Evolutionary conservation across 2,888 invertebrate species (phyloP), one percentile per base, ranked within the genome.

Genomic region (Lacanobia oleracea): DNA sequence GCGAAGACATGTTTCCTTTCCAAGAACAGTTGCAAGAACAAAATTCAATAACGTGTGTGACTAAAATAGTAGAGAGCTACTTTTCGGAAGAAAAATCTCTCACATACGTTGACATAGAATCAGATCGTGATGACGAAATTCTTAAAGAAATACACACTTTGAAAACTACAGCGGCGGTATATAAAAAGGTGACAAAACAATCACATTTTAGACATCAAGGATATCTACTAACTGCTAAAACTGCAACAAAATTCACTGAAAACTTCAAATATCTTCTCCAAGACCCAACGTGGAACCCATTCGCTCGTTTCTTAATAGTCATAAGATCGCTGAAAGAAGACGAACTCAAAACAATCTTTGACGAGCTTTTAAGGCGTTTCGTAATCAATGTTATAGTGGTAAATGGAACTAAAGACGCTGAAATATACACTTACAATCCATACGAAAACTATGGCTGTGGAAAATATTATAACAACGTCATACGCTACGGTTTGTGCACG

Each of bases 361-460:
- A 91, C 23, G 67, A 79, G 33, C 77, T 93, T 10, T 69, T 93
- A 4, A 62, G 73, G 12, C 18, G 74, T 9, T 90, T 85, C 33
- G 84, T 93, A 0, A 50, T 74, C 7, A 84, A 91, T 45, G 90
- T 89, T 0, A n/a, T 92, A 3, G 76, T 93, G 2, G 56, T 91
- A 2, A 88, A 90, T 45, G 88, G 87, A 16, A 87, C 83, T 0
- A 45, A 75, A 2, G 82, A 90, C 10, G 81, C 85, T 4, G 67
- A 90, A 10, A 37, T 93, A 16, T 92, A 89, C 69, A 87, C 90
- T 0, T 94, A 92, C 72, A 90, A 93, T 75, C 92, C 93, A 0
- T 93, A 86, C 43, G 89, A 91, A 60, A 90, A 93, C 61, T 89
- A 87, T 57, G 89, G 88, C 0, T 94, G 94, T 71, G 94, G 94